Base-by-base conservation (phyloP, 2,113 vertebrate species). In the Psittacula cyanocephala region DNA sequence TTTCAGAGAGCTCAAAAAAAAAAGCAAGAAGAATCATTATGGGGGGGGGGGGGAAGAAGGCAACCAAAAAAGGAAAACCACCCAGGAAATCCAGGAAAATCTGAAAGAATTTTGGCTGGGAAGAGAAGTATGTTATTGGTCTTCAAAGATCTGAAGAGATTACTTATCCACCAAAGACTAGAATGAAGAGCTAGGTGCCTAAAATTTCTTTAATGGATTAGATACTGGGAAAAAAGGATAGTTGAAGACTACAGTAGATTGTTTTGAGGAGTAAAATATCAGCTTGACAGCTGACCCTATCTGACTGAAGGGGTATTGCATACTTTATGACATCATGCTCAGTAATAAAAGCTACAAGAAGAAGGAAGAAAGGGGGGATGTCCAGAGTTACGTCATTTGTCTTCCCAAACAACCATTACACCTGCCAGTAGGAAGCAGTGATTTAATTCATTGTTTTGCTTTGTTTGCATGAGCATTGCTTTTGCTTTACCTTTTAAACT, bases 381-480 rank as follows among this genome's bases (percentile, higher is more conserved):
- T 85, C 62, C 2, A 5, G 46, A 52, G 10, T 46, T 19, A 62
- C 2, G 8, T 8, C 1, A 1, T 43, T 49, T 28, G 15, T 50
- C 39, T 79, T 75, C 39, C 65, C n/a, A 55, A 49, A 28, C 37
- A 17, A 35, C 17, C 0, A 4, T 31, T 39, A 47, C 0, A 0
- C 19, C 12, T 63, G 13, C 7, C 5, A 0, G 25, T 4, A 1
- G 37, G 12, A 77, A 80, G 15, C 0, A 1, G 13, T 31, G 17
- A 78, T 41, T 16, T 2, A 60, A 82, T 64, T 53, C 11, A 13
- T 78, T 65, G n/a, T 7, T 82, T 72, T 64, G 5, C 27, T 77
- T 75, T 7, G 1, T 15, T 68, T 76, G 25, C 0, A 3, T 19
- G 5, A 0, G 1, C 0, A 5, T 2, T 1, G 29, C 4, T 64